phyloP scores from a whole-genome alignment of 2,113 vertebrate species.

The Entomyzon cyanotis region DNA sequence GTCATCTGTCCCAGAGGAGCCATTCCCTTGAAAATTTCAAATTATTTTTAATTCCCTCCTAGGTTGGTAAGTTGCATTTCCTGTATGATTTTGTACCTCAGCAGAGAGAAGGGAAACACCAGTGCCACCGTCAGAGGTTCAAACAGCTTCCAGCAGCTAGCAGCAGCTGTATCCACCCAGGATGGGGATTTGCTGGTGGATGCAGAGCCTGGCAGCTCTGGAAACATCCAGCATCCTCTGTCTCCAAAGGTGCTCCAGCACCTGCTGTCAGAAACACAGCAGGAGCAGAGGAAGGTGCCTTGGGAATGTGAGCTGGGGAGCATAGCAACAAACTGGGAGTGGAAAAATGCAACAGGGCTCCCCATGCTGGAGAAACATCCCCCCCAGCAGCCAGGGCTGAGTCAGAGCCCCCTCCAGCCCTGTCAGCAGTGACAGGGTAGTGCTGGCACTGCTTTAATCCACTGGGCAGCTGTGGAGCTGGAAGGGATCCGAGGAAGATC shows the following conservation, averaged over 20 bases:
- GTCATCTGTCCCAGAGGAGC: not conserved
- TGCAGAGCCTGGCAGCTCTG: not conserved
- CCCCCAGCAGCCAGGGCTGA: not conserved
- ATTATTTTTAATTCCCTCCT: not conserved
- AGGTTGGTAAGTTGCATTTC: not conserved
- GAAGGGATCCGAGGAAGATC: conserved; percentile 18
- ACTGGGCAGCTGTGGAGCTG: not conserved
- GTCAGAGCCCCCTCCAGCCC: not conserved
- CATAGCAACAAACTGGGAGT: too few species aligned
- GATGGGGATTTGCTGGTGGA: not conserved
- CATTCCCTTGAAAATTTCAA: not conserved
- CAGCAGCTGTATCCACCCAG: not conserved
- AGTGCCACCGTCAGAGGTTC: not conserved
- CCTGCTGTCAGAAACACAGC: not conserved
- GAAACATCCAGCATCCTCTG: not conserved
- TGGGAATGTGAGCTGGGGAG: not conserved
- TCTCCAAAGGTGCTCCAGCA: not conserved
- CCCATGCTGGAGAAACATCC: fast-evolving
- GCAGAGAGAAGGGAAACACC: not conserved
- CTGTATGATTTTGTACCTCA: not conserved
- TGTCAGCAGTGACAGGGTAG: not conserved
- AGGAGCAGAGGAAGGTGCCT: not conserved
- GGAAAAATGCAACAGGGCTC: not conserved
- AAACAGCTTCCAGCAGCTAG: not conserved
- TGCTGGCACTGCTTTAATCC: not conserved